Evolutionary conservation across 2,113 vertebrate genomes (phyloP), one percentile per base, ranked within the genome.

Genomic region (Prunella himalayana): DNA sequence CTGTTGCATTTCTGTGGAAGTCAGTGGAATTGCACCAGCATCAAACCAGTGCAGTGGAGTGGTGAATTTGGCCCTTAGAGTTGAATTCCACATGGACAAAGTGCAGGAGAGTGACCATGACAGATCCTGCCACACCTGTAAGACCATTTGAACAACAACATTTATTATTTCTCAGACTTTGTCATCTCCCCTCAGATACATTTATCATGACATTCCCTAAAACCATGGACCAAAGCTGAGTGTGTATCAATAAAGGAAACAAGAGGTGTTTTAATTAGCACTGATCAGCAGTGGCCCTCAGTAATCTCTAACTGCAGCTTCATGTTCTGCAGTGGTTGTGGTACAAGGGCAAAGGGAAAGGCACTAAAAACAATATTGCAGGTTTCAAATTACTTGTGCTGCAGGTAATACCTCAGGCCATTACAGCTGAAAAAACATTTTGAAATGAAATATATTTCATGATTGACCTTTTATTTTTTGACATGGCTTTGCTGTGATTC

Each of bases 151-250:
- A 91, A 75, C 47, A 72, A 22, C 76, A 88, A 47, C 59, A 71
- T 39, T 85, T 59, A 72, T 86, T 94, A 69, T 75, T 89, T 82
- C 70, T 85, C 73, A 63, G 39, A 73, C 11, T 72, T 84, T 76
- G 23, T 83, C 85, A 81, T 80, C 57, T 63, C 54, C 44, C 59
- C 31, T 94, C 69, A 94, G 41, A 86, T 39, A 73, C 21, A 41
- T 65, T 94, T 82, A 28, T 88, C 71, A 44, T 54, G 57, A 82
- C 76, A 83, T 76, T 90, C 73, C 72, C 75, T 72, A 60, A 96
- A 95, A 70, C 42, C 92, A 92, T 69, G 78, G 83, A 80, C 39
- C 91, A 96, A 83, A 95, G 63, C 30, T 33, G 21, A 59, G 25
- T 42, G 44, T 9, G 15, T 44, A 50, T 63, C 49, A 93, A 31